Evolutionary conservation across 2,797 vertebrate genomes (phyloP).

Genomic region (Megaceryle alcyon): DNA sequence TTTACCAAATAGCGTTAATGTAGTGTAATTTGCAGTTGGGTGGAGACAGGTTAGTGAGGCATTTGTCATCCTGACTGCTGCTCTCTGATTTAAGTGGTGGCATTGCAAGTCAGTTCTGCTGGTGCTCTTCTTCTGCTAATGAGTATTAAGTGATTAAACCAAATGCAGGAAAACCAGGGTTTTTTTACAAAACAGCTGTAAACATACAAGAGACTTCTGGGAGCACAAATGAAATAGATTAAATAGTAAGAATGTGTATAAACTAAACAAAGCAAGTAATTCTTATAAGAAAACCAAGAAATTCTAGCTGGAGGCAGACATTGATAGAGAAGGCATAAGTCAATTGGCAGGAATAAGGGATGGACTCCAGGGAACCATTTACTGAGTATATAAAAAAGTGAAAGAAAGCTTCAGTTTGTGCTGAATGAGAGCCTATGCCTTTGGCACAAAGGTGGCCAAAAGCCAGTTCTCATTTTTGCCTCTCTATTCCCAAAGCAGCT

Average conservation of each 20-base stretch:
- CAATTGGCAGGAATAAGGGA: background rate
- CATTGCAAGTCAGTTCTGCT: background rate
- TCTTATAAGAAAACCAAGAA: background rate
- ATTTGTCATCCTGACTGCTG: background rate
- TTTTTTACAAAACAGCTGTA: background rate
- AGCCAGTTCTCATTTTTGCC: background rate
- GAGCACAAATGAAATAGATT: background rate
- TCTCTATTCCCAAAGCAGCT: background rate
- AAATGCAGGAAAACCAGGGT: accelerated
- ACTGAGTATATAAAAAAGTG: background rate
- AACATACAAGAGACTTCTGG: background rate
- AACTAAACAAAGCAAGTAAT: background rate
- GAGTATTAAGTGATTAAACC: background rate
- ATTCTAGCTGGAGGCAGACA: background rate
- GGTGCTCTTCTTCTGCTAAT: background rate
- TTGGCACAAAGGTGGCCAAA: background rate
- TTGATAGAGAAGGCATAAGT: background rate
- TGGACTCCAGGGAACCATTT: background rate
- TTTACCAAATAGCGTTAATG: background rate
- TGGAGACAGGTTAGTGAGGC: background rate
- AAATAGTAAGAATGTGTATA: background rate
- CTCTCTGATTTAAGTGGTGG: background rate
- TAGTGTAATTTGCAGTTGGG: background rate
- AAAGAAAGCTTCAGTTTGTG: background rate
- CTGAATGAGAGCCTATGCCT: background rate